These are phyloP conservation scores for Hemichromis elongatus DNA, from an alignment of 2,113 vertebrate genomes.

Conservation along the genomic window DNA sequence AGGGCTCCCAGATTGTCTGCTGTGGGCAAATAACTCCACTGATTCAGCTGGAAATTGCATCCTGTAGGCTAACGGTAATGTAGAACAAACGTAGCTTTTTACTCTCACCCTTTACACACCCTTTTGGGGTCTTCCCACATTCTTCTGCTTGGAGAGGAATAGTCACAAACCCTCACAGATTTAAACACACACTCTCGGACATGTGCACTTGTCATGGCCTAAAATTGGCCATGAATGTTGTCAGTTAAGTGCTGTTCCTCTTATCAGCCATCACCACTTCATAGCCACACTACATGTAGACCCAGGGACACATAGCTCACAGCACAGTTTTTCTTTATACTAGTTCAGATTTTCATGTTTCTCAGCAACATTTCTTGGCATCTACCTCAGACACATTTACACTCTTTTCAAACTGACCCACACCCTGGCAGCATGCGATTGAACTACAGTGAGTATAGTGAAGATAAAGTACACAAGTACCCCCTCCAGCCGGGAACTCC, in stretches of 20 bases:
- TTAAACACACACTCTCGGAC: background rate
- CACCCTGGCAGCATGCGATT: conserved; percentile 6
- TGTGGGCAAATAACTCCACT: background rate
- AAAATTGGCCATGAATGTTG: conserved; percentile 11
- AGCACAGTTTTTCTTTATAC: background rate
- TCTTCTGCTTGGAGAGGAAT: background rate
- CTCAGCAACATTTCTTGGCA: conserved; percentile 28
- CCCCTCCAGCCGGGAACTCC: conserved; percentile 24
- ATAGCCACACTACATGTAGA: background rate
- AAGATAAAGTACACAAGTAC: conserved; percentile 46
- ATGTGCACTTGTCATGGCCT: background rate
- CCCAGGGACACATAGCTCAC: background rate
- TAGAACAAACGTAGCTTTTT: background rate
- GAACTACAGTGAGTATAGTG: conserved; percentile 34
- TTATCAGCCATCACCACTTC: conserved; percentile 13
- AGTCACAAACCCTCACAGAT: background rate
- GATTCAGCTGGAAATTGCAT: background rate
- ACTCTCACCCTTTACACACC: background rate
- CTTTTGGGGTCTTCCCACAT: background rate
- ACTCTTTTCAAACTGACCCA: conserved; percentile 21
- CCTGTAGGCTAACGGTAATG: background rate
- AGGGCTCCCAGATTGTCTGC: background rate
- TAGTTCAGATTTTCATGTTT: background rate
- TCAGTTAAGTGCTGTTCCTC: background rate
- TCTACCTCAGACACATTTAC: conserved; percentile 17